Evolutionary conservation across 2,113 vertebrate genomes (phyloP), one percentile per base, ranked within the genome.

Genomic region (Erpornis zantholeuca): DNA sequence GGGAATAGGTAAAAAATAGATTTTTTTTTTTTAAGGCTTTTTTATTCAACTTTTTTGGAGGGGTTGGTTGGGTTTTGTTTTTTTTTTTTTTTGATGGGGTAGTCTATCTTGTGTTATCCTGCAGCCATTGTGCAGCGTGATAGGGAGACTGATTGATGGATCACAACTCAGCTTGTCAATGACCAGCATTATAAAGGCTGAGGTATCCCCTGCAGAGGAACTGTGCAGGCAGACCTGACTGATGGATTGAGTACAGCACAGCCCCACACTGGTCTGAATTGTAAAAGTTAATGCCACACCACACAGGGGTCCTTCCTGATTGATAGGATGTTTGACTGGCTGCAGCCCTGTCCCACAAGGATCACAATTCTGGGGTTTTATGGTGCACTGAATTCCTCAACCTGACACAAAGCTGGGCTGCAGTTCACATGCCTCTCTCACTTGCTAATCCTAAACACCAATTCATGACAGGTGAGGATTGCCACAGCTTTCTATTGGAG

Each of bases 141-240:
- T 20, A 87, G 68, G 33, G 77, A 80, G 47, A 65, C 45, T 35
- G 78, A 87, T 2, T 86, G 90, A 95, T 53, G 60, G 82, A 95
- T 94, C 88, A 72, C 82, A 71, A 24, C 71, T 78, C 88, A 68
- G 36, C 53, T 84, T 78, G 84, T 93, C 94, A 96, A 42, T 94
- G 88, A 79, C 31, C 66, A 81, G 54, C 70, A 68, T 45, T 52
- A 68, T 50, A 94, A 96, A 95, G 59, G 54, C 23, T 78, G 94
- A 76, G 71, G 65, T 63, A 53, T 64, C 61, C 86, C 84, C 93
- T 68, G 86, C 3, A 2, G 80, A 81, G 90, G 77, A 68, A 4
- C 81, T 40, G 86, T 52, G 56, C 50, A 49, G 90, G 50, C 82
- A 93, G 52, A 65, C 44, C 50, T 90, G 79, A 91, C 33, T 59